A percentile compares a stretch with the other conserved stretches of the same genome.
Conservation (phyloP, 2,888 invertebrate species). For the Vanessa cardui region DNA sequence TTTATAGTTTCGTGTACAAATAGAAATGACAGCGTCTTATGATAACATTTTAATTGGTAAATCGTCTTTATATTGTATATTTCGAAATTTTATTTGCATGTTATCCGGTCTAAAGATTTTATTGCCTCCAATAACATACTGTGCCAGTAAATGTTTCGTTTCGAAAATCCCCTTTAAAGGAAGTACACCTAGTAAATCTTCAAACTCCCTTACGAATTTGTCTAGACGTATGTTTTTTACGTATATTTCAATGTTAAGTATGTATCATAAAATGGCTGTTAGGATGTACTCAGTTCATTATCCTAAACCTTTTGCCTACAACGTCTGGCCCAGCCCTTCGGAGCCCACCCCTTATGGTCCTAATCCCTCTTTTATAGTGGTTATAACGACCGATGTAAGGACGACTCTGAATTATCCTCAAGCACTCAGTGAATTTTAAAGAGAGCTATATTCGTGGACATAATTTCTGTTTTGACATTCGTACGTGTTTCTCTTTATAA, state of each 20-base stretch:
- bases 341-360: conserved; percentile 32
- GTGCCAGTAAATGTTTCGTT: conserved; percentile 16
- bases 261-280: conserved; percentile 25
- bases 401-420: conserved; percentile 37
- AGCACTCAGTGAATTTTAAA: conserved; percentile 40
- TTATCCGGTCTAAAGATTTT: not conserved
- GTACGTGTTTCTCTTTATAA: conserved; percentile 29
- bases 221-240: conserved; percentile 38
- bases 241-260: conserved; percentile 1
- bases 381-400: conserved; percentile 39
- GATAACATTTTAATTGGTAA: too few species aligned
- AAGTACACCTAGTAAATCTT: conserved; percentile 37
- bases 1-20: too few species aligned
- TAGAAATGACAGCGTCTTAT: too few species aligned
- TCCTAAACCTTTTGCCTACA: conserved; percentile 31
- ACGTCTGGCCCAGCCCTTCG: conserved; percentile 30
- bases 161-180: conserved; percentile 31
- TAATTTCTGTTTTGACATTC: conserved; percentile 36
- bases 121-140: conserved; percentile 7
- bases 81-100: not conserved
- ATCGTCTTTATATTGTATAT: too few species aligned
- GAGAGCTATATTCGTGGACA: conserved; percentile 31
- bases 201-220: conserved; percentile 34
- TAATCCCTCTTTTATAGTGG: conserved; percentile 40
- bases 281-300: conserved; percentile 30